Percentiles rank a stretch among this genome's conserved stretches.
These are phyloP conservation scores for Epinephelus cyanopodus DNA, from an alignment of 2,113 vertebrate genomes.

Conservation along the genomic window DNA sequence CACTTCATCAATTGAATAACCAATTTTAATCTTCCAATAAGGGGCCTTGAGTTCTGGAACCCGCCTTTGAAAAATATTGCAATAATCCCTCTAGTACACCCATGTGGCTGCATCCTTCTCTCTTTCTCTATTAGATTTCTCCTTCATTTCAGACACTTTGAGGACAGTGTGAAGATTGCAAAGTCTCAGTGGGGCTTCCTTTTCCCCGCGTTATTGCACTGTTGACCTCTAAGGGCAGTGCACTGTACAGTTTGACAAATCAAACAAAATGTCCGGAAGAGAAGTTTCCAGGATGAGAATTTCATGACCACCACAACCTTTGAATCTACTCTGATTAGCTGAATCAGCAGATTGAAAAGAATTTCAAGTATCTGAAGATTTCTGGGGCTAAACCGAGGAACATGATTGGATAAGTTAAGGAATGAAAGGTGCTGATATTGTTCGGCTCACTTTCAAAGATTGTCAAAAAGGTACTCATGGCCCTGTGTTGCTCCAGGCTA, in stretches of 20 bases:
- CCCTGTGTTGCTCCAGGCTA: not conserved
- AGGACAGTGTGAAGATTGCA: not conserved
- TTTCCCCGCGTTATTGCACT: not conserved
- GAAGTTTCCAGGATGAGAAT: too few relatives aligned
- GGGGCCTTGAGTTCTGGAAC: not conserved
- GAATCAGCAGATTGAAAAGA: not conserved
- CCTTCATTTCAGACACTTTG: not conserved
- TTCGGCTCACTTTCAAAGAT: conserved; percentile 7
- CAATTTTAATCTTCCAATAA: conserved; percentile 29
- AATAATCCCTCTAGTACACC: conserved; percentile 15
- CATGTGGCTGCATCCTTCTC: not conserved
- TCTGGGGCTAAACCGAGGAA: not conserved
- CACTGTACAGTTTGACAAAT: not conserved
- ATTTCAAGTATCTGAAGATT: not conserved
- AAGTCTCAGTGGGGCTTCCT: not conserved
- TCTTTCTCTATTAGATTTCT: conserved; percentile 26
- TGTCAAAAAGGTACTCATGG: not conserved
- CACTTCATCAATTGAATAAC: conserved; percentile 37
- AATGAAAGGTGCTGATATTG: not conserved
- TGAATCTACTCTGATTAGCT: not conserved
- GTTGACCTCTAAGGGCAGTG: not conserved
- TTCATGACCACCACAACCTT: not conserved
- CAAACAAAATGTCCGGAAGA: not conserved
- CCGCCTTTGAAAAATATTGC: conserved; percentile 24
- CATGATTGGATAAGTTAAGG: not conserved